Conservation (phyloP, 2,888 invertebrate species). For the Hirudinaria manillensis region DNA sequence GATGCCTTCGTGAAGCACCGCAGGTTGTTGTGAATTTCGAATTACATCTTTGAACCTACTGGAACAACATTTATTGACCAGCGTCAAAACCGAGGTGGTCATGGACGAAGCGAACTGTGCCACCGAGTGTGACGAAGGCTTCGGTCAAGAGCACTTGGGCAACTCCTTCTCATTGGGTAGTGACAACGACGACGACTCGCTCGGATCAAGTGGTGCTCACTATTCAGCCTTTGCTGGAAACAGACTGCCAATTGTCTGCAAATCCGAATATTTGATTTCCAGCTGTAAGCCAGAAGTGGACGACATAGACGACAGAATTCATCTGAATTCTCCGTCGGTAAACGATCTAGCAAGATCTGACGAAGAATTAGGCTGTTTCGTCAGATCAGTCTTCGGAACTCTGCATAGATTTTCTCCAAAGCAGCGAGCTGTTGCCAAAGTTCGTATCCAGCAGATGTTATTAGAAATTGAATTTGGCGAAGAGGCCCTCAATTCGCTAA, state of each 20-base stretch:
- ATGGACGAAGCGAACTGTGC: conserved; percentile 10
- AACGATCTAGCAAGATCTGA: not conserved
- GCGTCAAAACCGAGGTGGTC: not conserved
- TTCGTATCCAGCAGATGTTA: conserved; percentile 16
- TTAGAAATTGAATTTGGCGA: conserved; percentile 25
- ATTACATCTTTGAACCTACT: not conserved
- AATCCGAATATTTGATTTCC: conserved; percentile 5
- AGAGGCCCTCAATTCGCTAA: not conserved
- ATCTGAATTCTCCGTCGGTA: not conserved
- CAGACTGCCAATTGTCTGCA: not conserved
- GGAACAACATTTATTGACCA: not conserved
- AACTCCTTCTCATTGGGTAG: not conserved
- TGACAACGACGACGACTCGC: conserved; percentile 12
- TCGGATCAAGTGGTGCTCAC: not conserved
- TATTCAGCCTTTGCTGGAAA: conserved; percentile 7
- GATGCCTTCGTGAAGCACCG: conserved; percentile 18
- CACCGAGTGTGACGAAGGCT: conserved; percentile 16
- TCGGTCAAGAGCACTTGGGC: not conserved
- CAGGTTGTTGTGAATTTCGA: not conserved
- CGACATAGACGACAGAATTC: not conserved
- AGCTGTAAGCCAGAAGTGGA: not conserved
- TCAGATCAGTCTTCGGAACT: conserved; percentile 19
- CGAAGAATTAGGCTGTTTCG: conserved; percentile 21
- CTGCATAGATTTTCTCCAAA: conserved; percentile 21
- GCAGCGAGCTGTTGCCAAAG: conserved; percentile 20